Percentiles rank a stretch among this genome's conserved stretches.
phyloP scores from a whole-genome alignment of 2,888 invertebrate species.

The Nymphalis c-album region DNA sequence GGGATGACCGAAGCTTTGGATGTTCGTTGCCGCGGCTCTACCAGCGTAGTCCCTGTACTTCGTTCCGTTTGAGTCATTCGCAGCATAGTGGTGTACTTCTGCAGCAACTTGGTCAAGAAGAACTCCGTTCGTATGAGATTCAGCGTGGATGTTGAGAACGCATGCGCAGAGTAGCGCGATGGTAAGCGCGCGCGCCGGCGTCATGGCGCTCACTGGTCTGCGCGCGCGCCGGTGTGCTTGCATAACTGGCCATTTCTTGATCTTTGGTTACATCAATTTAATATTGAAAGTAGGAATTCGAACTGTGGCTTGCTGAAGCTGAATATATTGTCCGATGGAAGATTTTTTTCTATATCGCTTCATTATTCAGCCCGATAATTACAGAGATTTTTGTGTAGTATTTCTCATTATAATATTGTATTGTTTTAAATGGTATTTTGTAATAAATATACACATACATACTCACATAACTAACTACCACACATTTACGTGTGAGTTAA shows the following conservation, averaged over 20 bases:
- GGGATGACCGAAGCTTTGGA: not conserved
- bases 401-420: too few relatives aligned
- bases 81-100: not conserved
- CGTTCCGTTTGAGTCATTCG: not conserved
- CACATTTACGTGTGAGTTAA: too few relatives aligned
- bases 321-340: not conserved
- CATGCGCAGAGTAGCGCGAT: constrained; percentile 29
- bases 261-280: constrained; percentile 8
- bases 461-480: too few relatives aligned
- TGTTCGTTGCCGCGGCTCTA: not conserved
- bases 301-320: constrained; percentile 8
- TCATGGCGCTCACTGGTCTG: constrained; percentile 41
- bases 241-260: constrained; percentile 19
- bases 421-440: too few relatives aligned
- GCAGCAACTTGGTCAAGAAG: not conserved
- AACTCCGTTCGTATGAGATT: constrained; percentile 2
- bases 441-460: too few relatives aligned
- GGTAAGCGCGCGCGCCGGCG: constrained; percentile 37
- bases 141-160: constrained; percentile 17
- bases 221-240: constrained; percentile 23
- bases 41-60: not conserved
- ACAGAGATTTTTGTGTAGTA: too few relatives aligned
- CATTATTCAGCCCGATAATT: too few relatives aligned
- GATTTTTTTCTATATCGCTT: too few relatives aligned
- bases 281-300: constrained; percentile 15